These are phyloP conservation scores for Camponotus floridanus DNA, from an alignment of 1,140 invertebrate species.

Conservation along the genomic window DNA sequence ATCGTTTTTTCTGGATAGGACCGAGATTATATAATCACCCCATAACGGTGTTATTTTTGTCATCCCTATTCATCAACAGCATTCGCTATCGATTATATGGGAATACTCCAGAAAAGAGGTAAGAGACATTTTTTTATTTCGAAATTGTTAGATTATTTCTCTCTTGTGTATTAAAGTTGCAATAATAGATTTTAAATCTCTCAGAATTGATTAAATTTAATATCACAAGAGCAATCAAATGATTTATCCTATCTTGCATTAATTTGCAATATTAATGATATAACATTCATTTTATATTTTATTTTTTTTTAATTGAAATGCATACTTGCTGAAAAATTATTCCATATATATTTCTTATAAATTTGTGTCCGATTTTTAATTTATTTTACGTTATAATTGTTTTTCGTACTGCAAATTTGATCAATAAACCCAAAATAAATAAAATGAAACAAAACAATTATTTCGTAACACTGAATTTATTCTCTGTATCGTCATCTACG, in stretches of 20 bases:
- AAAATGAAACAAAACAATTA: slow-evolving; percentile 28
- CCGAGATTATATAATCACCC: neutral
- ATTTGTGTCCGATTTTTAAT: neutral
- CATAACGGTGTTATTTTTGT: neutral
- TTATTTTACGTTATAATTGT: neutral
- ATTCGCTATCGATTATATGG: neutral
- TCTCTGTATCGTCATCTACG: neutral
- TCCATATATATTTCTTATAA: neutral
- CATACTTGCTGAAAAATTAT: neutral
- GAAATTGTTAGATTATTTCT: neutral
- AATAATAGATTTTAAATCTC: neutral
- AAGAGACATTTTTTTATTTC: slow-evolving; percentile 16
- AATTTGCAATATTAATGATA: neutral
- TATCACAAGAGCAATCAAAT: neutral
- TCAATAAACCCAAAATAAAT: neutral
- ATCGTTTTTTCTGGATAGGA: slow-evolving; percentile 5
- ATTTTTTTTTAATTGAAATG: neutral
- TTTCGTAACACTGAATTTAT: neutral
- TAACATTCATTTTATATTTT: neutral
- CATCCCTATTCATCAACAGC: neutral
- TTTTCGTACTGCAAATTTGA: neutral
- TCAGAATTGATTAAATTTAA: neutral
- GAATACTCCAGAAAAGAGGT: slow-evolving; percentile 25
- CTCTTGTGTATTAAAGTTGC: neutral
- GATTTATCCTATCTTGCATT: neutral